Evolutionary conservation across 2,797 vertebrate genomes (phyloP).

Genomic region (Sebastes kiyomatsui): DNA sequence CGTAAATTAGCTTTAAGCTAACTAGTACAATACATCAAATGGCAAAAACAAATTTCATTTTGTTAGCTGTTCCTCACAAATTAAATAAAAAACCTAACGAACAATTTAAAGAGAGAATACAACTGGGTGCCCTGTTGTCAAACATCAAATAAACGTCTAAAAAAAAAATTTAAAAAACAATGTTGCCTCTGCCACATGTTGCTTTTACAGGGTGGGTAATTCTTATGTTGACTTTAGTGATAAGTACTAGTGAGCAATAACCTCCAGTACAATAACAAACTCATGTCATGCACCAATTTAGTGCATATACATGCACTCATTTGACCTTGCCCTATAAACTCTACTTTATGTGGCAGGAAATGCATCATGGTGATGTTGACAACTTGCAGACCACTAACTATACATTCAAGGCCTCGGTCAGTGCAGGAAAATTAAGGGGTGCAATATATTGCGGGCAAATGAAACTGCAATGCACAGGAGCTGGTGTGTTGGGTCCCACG

Average conservation of each 20-base stretch:
- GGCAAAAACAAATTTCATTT: not conserved
- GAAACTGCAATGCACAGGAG: constrained; percentile 20
- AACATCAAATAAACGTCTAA: not conserved
- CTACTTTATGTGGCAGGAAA: constrained; percentile 18
- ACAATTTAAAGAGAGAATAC: not conserved
- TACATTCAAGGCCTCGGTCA: constrained; percentile 23
- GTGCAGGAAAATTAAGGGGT: constrained; percentile 53
- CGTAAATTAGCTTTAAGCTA: not conserved
- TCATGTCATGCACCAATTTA: not conserved
- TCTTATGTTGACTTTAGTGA: not conserved
- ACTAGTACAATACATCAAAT: not conserved
- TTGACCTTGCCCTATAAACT: constrained; percentile 11
- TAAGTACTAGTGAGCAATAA: not conserved
- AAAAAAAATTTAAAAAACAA: not conserved
- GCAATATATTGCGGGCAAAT: constrained; percentile 8
- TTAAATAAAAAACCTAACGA: not conserved
- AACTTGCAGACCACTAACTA: constrained; percentile 44
- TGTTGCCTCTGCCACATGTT: not conserved
- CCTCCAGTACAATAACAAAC: not conserved
- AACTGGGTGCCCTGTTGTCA: not conserved
- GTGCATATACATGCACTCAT: not conserved
- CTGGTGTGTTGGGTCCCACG: not conserved
- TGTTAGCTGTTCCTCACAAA: not conserved
- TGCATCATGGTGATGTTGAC: constrained; percentile 28
- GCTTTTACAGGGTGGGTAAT: not conserved